phyloP scores from a whole-genome alignment of 2,113 vertebrate species.

The Anhinga rufa region DNA sequence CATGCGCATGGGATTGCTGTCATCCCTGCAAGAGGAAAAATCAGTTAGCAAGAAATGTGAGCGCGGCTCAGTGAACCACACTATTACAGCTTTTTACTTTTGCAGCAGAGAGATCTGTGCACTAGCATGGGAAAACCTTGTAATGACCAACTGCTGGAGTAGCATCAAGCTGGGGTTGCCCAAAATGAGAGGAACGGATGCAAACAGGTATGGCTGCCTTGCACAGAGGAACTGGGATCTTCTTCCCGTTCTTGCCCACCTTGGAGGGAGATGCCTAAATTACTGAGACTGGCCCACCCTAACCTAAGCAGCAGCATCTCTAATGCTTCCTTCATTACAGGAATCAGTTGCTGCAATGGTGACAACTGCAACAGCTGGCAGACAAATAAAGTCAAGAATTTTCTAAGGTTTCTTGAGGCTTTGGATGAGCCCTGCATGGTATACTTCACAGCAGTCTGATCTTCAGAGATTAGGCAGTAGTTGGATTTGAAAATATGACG shows the following conservation, averaged over 20 bases:
- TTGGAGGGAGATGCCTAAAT: neutral
- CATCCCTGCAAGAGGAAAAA: constrained; percentile 80
- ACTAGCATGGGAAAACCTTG: neutral
- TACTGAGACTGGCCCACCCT: neutral
- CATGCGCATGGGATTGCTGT: constrained; percentile 96
- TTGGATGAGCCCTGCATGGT: neutral
- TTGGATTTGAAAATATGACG: neutral
- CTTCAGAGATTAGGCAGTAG: neutral
- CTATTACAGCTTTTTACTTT: neutral
- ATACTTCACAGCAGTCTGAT: neutral
- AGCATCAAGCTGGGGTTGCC: neutral
- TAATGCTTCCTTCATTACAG: neutral
- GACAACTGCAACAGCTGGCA: neutral
- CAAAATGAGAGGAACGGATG: neutral
- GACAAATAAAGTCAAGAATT: neutral
- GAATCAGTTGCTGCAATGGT: too few species aligned
- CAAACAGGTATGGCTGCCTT: neutral
- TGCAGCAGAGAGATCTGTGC: neutral
- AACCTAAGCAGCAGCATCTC: neutral
- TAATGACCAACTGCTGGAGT: neutral
- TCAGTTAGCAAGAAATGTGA: neutral
- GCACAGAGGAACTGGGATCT: neutral
- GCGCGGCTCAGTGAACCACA: neutral
- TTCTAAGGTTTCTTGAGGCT: neutral
- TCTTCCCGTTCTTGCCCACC: neutral